Evolutionary conservation across 2,888 invertebrate genomes (phyloP), one percentile per base, ranked within the genome.

Genomic region (Petrolisthes cinctipes): DNA sequence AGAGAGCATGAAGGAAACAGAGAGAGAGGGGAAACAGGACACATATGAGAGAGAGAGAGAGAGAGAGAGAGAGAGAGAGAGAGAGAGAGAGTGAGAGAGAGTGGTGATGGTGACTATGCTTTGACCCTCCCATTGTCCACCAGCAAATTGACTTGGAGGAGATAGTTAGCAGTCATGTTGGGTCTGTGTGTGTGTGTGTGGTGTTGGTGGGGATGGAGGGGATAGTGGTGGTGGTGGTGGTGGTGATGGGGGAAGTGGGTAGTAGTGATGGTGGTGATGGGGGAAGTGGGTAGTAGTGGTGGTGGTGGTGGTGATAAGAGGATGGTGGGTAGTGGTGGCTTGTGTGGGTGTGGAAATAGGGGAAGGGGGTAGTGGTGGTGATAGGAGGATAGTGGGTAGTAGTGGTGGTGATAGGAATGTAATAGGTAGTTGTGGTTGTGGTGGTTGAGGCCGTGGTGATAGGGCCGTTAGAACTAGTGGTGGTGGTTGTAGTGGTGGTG

Each of bases 61-160:
- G 79, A 53, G 53, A 79, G 56, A 79, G 56, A 79, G n/a, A 79
- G 56, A 79, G 14, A 79, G 56, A 79, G 56, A 79, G 56, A 79
- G 56, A 79, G 17, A 54, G 56, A 79, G 56, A 79, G 79, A 56
- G 17, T 4, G 53, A 17, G 20, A 75, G 75, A 75, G 17, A 66
- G 3, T 14, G 17, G 66, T 14, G 17, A 66, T 14, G 17, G 66
- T 14, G 17, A 37, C 17, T 0, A 20, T 54, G 6, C 4, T 11
- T 54, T 53, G n/a, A 11, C 79, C 79, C 79, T 9, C 1, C 61
- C 79, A 54, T 79, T 54, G 54, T 54, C 53, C 5, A n/a, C 51
- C 20, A 53, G 54, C 79, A 79, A 79, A 79, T 79, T 79, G 54
- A 54, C 17, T 53, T 54, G 11, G 54, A 37, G 2, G 37, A 37